Evolutionary conservation across 2,888 invertebrate genomes (phyloP).

Genomic region (Trilocha varians): DNA sequence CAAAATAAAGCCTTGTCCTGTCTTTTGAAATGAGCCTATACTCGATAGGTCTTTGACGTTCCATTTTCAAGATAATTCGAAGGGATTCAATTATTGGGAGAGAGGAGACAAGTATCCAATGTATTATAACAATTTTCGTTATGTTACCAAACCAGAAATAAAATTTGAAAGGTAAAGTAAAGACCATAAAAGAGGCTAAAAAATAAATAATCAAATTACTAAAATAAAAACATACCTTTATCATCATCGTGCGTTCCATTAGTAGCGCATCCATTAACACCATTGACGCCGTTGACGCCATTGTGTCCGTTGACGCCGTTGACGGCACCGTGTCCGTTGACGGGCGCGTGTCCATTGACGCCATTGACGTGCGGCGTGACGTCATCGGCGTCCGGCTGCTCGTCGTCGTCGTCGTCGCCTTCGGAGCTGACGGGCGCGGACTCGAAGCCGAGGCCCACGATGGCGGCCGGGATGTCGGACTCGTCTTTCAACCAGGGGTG

Average conservation of each 20-base stretch:
- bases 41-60: too few species aligned
- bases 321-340: conserved; percentile 25
- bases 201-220: background rate
- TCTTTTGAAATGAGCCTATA: too few species aligned
- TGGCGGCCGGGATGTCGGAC: conserved; percentile 65
- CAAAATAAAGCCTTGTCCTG: too few species aligned
- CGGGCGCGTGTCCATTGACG: conserved; percentile 23
- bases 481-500: conserved; percentile 90
- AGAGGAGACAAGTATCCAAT: too few species aligned
- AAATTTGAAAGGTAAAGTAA: too few species aligned
- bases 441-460: conserved; percentile 56
- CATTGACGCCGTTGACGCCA: conserved; percentile 25
- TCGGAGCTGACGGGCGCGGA: conserved; percentile 36
- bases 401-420: conserved; percentile 30
- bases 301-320: conserved; percentile 26
- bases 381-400: conserved; percentile 14
- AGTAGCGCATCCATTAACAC: conserved; percentile 26
- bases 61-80: too few species aligned
- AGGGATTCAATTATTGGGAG: too few species aligned
- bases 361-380: conserved; percentile 16
- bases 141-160: too few species aligned
- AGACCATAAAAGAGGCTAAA: background rate
- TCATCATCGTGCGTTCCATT: conserved; percentile 49
- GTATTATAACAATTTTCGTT: too few species aligned
- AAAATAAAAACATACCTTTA: conserved; percentile 32